These are phyloP conservation scores for Crambe crambe DNA, from an alignment of 37 sponge, comb jelly and placozoan species.

Conservation along the genomic window DNA sequence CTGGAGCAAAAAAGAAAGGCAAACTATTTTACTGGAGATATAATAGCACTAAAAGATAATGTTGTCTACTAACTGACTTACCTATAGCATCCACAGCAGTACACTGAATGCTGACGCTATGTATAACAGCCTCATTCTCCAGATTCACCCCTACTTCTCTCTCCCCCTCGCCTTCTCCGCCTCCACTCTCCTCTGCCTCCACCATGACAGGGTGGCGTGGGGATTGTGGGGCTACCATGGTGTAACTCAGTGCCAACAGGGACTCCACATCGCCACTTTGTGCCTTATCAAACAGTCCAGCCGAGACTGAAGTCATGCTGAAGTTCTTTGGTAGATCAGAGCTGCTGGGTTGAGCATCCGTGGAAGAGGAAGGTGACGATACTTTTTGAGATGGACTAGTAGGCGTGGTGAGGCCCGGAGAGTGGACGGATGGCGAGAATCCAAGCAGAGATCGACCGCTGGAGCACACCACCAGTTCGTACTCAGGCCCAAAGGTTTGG, in stretches of 20 bases:
- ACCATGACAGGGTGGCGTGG: constrained; percentile 42
- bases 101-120: constrained; percentile 34
- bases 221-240: constrained; percentile 16
- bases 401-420: neutral
- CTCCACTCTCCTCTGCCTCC: constrained; percentile 18
- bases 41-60: too few relatives aligned
- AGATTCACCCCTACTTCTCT: neutral
- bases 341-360: neutral
- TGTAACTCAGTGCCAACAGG: constrained; percentile 40
- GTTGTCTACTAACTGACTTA: too few relatives aligned
- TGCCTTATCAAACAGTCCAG: neutral
- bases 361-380: neutral
- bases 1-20: constrained; percentile 37
- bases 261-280: neutral
- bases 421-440: neutral
- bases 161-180: neutral
- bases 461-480: constrained; percentile 78
- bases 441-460: constrained; percentile 25
- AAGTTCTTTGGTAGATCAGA: too few relatives aligned
- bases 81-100: constrained; percentile 63
- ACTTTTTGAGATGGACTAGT: neutral
- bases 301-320: neutral
- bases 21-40: too few relatives aligned
- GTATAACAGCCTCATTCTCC: constrained; percentile 34
- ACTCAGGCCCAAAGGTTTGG: constrained; percentile 85